Base-by-base conservation (phyloP, 2,888 invertebrate genomes). In the Agrochola litura region DNA sequence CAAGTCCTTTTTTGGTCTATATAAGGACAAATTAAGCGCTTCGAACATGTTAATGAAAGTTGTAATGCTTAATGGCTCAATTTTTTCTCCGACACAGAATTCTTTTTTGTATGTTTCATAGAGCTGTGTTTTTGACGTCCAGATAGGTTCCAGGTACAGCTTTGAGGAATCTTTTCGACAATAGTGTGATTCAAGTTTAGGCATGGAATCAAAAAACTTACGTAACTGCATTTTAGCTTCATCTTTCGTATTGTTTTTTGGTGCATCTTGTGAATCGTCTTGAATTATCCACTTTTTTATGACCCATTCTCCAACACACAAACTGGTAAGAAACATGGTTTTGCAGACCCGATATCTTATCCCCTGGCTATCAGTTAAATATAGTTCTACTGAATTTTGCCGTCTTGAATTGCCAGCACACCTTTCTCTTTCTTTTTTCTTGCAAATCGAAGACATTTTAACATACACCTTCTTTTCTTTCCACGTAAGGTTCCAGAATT, bases 171-270 rank as follows among this genome's bases (percentile, higher is more conserved):
- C 73, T 41, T 41, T 25, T 41, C 60, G 73, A 67, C 66, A 73
- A 43, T 74, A 74, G 49, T 74, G 74, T 30, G 67, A 74, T 68
- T 74, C 74, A n/a, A n/a, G n/a, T n/a, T n/a, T n/a, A n/a, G n/a
- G n/a, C 14, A 25, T 60, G 25, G 25, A 60, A 6, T 60, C 60
- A 60, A 60, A 60, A 60, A 60, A 60, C 60, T 60, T 75, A 54
- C 68, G 74, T 46, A 68, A 30, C 68, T 69, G 37, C 54, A n/a
- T 75, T 25, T 54, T 61, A n/a, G 68, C 41, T 75, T 56, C 68
- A 68, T 75, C 52, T 49, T 68, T 68, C 52, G 54, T 43, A 68
- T 75, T 69, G 65, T 75, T 75, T 63, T 75, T 75, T 63, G 75
- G 75, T 75, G 54, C 49, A 49, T 73, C 67, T 67, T 67, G 43